phyloP scores from a whole-genome alignment of 2,888 invertebrate species.

The Cartodere bifasciata region DNA sequence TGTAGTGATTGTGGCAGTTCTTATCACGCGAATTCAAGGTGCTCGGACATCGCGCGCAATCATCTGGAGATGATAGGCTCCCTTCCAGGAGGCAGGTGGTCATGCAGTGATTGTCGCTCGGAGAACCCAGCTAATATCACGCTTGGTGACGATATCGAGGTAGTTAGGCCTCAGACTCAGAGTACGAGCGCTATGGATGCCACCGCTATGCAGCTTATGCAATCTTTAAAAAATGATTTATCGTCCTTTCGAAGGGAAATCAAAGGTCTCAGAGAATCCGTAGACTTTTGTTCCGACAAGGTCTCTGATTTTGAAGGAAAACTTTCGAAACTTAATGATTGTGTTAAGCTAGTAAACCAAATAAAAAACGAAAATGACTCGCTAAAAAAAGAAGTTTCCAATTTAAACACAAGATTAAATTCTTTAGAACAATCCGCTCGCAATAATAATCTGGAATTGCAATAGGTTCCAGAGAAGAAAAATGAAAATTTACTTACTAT shows the following conservation, averaged over 20 bases:
- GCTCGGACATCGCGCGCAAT: neutral
- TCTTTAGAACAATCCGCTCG: slow-evolving; percentile 4
- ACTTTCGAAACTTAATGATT: slow-evolving; percentile 2
- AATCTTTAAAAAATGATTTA: too few species aligned
- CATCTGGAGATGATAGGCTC: neutral
- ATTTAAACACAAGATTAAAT: slow-evolving; percentile 2
- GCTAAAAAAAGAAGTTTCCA: slow-evolving; percentile 5
- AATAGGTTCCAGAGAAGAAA: slow-evolving; percentile 4
- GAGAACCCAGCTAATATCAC: neutral
- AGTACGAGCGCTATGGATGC: too few species aligned
- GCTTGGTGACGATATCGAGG: too few species aligned
- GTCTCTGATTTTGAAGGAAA: slow-evolving; percentile 5
- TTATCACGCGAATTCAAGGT: slow-evolving; percentile 5
- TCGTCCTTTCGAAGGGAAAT: neutral
- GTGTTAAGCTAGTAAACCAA: neutral
- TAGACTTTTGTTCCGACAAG: slow-evolving; percentile 1
- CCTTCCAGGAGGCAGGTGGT: slow-evolving; percentile 4
- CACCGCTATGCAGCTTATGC: too few species aligned
- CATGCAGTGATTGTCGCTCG: slow-evolving; percentile 1
- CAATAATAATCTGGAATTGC: slow-evolving; percentile 3
- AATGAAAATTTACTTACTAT: slow-evolving; percentile 3
- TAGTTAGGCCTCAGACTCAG: too few species aligned
- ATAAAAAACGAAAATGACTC: slow-evolving; percentile 5
- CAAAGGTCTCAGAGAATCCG: neutral
- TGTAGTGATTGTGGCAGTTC: slow-evolving; percentile 4